A percentile compares a stretch with the other conserved stretches of the same genome.
These are phyloP conservation scores for Reticulitermes speratus DNA, from an alignment of 1,140 invertebrate genomes.

Conservation along the genomic window DNA sequence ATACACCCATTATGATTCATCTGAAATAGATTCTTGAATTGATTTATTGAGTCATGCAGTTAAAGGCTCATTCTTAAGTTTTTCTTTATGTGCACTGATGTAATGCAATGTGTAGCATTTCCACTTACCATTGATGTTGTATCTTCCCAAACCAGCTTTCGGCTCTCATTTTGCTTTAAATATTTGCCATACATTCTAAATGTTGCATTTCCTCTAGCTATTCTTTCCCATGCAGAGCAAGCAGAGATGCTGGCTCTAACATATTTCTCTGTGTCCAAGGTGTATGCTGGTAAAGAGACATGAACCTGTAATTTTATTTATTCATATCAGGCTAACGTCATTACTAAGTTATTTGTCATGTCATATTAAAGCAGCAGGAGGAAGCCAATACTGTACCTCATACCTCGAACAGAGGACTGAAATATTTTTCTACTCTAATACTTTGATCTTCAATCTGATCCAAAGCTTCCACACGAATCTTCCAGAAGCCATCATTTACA, in stretches of 20 bases:
- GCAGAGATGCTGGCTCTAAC: constrained; percentile 43
- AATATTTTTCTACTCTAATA: constrained; percentile 52
- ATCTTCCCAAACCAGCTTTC: constrained; percentile 29
- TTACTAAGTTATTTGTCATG: not conserved
- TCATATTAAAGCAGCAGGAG: not conserved
- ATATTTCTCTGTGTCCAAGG: constrained; percentile 44
- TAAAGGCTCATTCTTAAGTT: too few relatives aligned
- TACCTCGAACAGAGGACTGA: constrained; percentile 51
- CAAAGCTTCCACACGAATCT: constrained; percentile 48
- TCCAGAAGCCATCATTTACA: constrained; percentile 51
- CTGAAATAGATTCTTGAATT: too few relatives aligned
- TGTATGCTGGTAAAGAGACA: constrained; percentile 43
- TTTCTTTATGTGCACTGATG: too few relatives aligned
- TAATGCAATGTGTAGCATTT: too few relatives aligned
- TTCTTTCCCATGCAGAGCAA: constrained; percentile 44
- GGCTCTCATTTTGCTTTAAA: constrained; percentile 23
- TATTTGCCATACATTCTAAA: constrained; percentile 40
- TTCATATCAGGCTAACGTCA: not conserved
- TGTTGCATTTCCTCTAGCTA: constrained; percentile 45
- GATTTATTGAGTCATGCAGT: too few relatives aligned
- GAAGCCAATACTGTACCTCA: constrained; percentile 8
- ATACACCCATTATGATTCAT: too few relatives aligned
- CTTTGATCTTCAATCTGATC: constrained; percentile 50
- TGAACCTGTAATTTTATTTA: constrained; percentile 36
- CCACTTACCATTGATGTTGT: constrained; percentile 35